Evolutionary conservation across 2,797 vertebrate genomes (phyloP), one percentile per base, ranked within the genome.

Genomic region (Acanthiza pusilla): DNA sequence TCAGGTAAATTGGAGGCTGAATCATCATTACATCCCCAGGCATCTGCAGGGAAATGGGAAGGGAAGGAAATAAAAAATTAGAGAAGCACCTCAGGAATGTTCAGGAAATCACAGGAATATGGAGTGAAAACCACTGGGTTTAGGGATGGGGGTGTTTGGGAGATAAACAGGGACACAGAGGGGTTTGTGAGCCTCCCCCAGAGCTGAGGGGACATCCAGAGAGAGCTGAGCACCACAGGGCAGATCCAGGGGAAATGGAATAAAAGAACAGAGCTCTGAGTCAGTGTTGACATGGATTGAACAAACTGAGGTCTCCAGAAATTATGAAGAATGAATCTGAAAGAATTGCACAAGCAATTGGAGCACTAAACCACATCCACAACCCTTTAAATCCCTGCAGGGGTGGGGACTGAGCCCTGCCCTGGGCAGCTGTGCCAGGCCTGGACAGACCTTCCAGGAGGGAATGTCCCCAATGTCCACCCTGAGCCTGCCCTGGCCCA

Each of bases 1-100:
- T 90, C 88, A 90, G 90, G 91, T 67, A 88, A 94, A 96, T 76
- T 86, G 94, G 88, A 94, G 82, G 3, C 84, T 95, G 89, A 88
- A 21, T 82, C 89, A 86, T 72, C 83, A 57, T 58, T 29, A 3
- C 38, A 62, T 80, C 89, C 91, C 85, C 86, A 88, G 93, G 89
- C 73, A 23, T 7, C 72, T n/a, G 65, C 67, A 47, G 73, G 11
- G 75, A 71, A 71, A 82, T 6, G 63, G 60, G 50, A 47, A 67
- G 68, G 53, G 25, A 38, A 67, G 34, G 55, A 32, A 79, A 73
- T 2, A 29, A 84, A 60, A 73, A 79, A 78, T 48, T 8, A 25
- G 25, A 72, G 84, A 36, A 91, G 51, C 54, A 71, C 27, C 74
- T 51, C 65, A 25, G 55, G 77, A 78, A 55, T 8, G 47, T 4